Evolutionary conservation across 2,113 vertebrate species (phyloP).

Genomic region (Anarhynchus alexandrinus): DNA sequence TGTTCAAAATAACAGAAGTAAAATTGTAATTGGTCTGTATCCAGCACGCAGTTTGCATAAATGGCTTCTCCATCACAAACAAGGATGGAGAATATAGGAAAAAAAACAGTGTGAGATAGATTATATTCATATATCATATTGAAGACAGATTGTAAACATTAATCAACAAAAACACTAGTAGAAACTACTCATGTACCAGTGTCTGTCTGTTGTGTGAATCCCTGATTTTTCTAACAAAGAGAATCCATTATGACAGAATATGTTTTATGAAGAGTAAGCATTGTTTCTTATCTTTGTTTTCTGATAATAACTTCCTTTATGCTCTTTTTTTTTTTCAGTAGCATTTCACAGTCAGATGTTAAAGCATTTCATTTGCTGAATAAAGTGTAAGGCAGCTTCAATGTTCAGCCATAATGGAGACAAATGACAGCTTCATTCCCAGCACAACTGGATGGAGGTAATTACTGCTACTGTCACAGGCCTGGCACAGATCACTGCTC

Average conservation of each 20-base stretch:
- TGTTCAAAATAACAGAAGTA: background rate
- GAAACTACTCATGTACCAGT: background rate
- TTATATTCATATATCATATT: background rate
- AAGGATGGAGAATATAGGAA: background rate
- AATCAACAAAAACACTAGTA: background rate
- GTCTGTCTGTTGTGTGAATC: background rate
- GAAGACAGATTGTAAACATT: background rate
- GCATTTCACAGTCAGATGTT: slow-evolving; percentile 55
- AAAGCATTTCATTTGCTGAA: slow-evolving; percentile 78
- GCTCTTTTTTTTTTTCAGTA: background rate
- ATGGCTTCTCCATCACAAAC: background rate
- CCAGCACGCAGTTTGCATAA: background rate
- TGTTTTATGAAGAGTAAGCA: background rate
- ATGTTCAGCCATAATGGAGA: slow-evolving; percentile 72
- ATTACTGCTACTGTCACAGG: slow-evolving; percentile 74
- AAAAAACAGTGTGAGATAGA: background rate
- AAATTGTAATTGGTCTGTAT: background rate
- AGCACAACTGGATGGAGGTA: slow-evolving; percentile 70
- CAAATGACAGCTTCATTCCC: slow-evolving; percentile 70
- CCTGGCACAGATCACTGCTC: slow-evolving; percentile 63
- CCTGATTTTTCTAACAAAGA: background rate
- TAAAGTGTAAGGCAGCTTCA: slow-evolving; percentile 74
- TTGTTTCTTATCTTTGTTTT: background rate
- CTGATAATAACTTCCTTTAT: background rate
- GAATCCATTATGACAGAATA: background rate